Evolutionary conservation across 1,140 invertebrate species (phyloP).

Genomic region (Macrocentrus cingulum): DNA sequence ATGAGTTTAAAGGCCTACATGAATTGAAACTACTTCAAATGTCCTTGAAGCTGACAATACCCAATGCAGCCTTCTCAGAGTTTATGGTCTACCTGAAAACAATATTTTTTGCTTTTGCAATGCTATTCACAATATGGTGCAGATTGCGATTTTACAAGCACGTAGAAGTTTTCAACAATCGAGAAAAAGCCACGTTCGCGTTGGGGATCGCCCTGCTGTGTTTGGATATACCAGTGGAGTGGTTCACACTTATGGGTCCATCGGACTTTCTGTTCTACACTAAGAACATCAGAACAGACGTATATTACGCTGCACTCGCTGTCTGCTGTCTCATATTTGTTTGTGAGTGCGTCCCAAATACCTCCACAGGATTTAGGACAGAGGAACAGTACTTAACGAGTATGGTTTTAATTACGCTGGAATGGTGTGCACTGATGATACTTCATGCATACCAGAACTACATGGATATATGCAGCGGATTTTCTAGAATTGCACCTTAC

Average conservation of each 20-base stretch:
- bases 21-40: not conserved
- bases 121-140: not conserved
- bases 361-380: too few relatives aligned
- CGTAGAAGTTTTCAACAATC: not conserved
- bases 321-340: not conserved
- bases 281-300: not conserved
- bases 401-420: not conserved
- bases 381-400: not conserved
- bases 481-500: too few relatives aligned
- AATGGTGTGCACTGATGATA: too few relatives aligned
- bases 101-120: not conserved
- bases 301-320: not conserved
- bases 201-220: not conserved
- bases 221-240: not conserved
- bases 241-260: not conserved
- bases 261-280: not conserved
- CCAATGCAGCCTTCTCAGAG: not conserved
- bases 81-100: not conserved
- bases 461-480: too few relatives aligned
- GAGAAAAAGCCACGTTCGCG: too few relatives aligned
- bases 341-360: not conserved
- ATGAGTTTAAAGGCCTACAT: not conserved
- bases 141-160: not conserved
- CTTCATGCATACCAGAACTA: too few relatives aligned
- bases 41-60: not conserved